Evolutionary conservation across 2,888 invertebrate genomes (phyloP), one percentile per base, ranked within the genome.

Genomic region (Seladonia tumulorum): DNA sequence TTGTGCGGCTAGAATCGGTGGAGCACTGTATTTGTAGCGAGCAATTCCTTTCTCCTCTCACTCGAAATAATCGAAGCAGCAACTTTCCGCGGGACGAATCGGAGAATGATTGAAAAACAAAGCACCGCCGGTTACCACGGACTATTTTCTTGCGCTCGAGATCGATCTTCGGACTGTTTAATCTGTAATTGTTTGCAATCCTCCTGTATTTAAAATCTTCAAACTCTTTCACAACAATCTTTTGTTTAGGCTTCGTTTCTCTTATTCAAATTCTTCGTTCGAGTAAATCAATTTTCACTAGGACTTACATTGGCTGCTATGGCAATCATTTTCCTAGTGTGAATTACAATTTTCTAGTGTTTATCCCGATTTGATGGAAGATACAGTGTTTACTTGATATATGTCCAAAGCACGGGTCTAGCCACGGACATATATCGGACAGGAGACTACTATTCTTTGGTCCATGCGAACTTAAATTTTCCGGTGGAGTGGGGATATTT

Each of bases 1-100:
- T 63, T 63, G 25, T 63, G 29, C 60, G 14, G 60, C 60, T 14
- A 63, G 60, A 29, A 29, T 63, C 29, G 29, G 29, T 63, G 60
- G 60, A 63, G 16, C 25, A 63, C 29, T 29, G 25, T 29, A 29
- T 29, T 63, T 63, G 60, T 7, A 63, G 16, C 29, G 60, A 63
- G 60, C 60, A 29, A 63, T 63, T 63, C 60, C 60, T 63, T 63
- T 63, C 60, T 63, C 60, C 60, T 63, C 60, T 63, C 60, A 63
- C 29, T 63, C 25, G 60, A 63, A 63, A 63, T 63, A 63, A 63
- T 63, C 25, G 60, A 63, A 63, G 29, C 29, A 29, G 25, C 60
- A 63, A 63, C 16, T 63, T 29, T 63, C 60, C 12, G 60, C 16
- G 16, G 16, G 25, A 63, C 25, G 25, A 63, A 63, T 63, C 25